Conservation (phyloP, 1,140 invertebrate species). For the Ylistrum balloti region DNA sequence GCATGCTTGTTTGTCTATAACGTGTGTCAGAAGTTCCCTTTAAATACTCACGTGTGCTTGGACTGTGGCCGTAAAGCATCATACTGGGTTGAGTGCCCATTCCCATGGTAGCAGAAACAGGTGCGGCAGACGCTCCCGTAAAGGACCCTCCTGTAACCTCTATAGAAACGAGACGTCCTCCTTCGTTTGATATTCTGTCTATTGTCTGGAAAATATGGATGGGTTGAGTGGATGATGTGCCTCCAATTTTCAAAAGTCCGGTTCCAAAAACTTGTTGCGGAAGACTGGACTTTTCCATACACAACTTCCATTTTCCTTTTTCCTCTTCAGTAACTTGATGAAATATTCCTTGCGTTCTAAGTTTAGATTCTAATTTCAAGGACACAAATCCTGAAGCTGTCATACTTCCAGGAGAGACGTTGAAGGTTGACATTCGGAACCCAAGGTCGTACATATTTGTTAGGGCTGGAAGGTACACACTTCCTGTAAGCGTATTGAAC, state of each 20-base stretch:
- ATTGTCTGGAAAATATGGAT: slow-evolving; percentile 67
- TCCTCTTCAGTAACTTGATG: slow-evolving; percentile 42
- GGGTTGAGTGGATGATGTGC: slow-evolving; percentile 55
- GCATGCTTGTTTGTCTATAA: too few species aligned
- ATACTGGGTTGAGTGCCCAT: background rate
- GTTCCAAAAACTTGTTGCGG: slow-evolving; percentile 56
- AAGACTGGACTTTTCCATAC: slow-evolving; percentile 69
- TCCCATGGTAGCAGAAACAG: background rate
- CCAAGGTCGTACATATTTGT: slow-evolving; percentile 53
- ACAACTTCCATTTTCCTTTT: slow-evolving; percentile 60
- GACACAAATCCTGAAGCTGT: slow-evolving; percentile 51
- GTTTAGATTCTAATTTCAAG: slow-evolving; percentile 13
- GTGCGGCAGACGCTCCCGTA: background rate
- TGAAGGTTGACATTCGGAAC: slow-evolving; percentile 48
- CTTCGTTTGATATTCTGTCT: slow-evolving; percentile 59
- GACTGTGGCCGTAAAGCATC: background rate
- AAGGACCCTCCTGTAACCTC: slow-evolving; percentile 68
- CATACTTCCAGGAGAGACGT: slow-evolving; percentile 52
- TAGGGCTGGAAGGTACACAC: slow-evolving; percentile 46
- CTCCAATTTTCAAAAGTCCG: slow-evolving; percentile 56
- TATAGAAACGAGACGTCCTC: slow-evolving; percentile 69
- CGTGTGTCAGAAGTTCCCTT: too few species aligned
- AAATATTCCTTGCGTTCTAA: slow-evolving; percentile 56
- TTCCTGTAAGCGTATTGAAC: slow-evolving; percentile 42
- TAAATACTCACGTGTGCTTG: slow-evolving; percentile 47